phyloP scores from a whole-genome alignment of 2,113 vertebrate species.

The Corythoichthys haematopterus region DNA sequence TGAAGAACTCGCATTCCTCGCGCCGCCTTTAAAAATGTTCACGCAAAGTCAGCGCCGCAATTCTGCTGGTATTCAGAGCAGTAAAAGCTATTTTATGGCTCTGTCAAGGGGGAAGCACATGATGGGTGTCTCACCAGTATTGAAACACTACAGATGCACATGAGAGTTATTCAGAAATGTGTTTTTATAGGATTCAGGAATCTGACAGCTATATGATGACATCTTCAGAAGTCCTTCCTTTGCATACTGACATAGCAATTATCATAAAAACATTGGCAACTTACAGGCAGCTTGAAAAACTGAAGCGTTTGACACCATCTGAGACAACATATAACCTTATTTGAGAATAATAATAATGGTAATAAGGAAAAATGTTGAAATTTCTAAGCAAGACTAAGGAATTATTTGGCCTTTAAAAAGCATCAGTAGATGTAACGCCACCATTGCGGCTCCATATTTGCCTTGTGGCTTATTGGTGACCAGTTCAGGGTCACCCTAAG shows the following conservation, averaged over 20 bases:
- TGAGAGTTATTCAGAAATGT: slow-evolving; percentile 56
- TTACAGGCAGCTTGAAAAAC: slow-evolving; percentile 53
- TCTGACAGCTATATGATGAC: slow-evolving; percentile 45
- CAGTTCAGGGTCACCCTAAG: no score
- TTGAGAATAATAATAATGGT: background rate
- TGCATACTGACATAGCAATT: slow-evolving; percentile 33
- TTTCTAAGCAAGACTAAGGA: no score
- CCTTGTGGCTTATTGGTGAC: no score
- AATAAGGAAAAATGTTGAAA: no score
- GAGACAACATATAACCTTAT: slow-evolving; percentile 37
- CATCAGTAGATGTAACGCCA: no score
- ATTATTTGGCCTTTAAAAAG: no score
- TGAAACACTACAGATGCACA: slow-evolving; percentile 63
- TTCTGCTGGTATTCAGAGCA: slow-evolving; percentile 73
- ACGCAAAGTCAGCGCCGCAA: slow-evolving; percentile 70
- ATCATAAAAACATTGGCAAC: slow-evolving; percentile 46
- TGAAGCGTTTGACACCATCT: slow-evolving; percentile 32
- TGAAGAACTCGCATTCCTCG: slow-evolving; percentile 72
- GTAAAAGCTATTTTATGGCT: slow-evolving; percentile 75
- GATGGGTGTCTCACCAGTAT: slow-evolving; percentile 56
- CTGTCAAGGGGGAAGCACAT: slow-evolving; percentile 66
- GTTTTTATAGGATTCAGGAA: slow-evolving; percentile 41
- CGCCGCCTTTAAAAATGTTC: slow-evolving; percentile 68
- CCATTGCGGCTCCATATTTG: no score
- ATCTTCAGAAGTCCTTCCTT: slow-evolving; percentile 45